Evolutionary conservation across 1,140 invertebrate species (phyloP).

Genomic region (Bombus consobrinus): DNA sequence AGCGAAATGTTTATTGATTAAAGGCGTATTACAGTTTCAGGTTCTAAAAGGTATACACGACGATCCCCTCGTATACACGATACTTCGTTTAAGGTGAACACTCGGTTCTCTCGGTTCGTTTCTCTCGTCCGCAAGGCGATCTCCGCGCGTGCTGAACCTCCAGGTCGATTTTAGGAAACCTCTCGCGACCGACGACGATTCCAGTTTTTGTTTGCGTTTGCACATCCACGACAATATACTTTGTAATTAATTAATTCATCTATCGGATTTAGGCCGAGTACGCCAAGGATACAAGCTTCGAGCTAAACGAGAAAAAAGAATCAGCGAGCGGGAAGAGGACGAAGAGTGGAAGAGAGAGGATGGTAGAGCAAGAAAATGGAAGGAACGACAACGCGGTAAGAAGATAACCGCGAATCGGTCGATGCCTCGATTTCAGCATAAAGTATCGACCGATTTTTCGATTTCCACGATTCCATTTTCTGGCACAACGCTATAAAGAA

Average conservation of each 20-base stretch:
- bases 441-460: constrained; percentile 6
- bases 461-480: neutral
- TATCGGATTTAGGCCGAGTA: constrained; percentile 64
- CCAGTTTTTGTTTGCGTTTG: constrained; percentile 14
- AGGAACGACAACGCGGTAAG: neutral
- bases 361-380: neutral
- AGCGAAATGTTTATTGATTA: constrained; percentile 72
- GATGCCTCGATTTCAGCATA: neutral
- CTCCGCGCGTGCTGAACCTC: constrained; percentile 50
- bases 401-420: neutral
- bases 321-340: neutral
- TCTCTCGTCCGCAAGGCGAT: constrained; percentile 36
- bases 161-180: constrained; percentile 41
- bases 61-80: constrained; percentile 60
- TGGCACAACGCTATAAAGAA: neutral
- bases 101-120: constrained; percentile 21
- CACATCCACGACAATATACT: constrained; percentile 32
- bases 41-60: constrained; percentile 67
- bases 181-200: constrained; percentile 48
- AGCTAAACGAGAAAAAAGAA: neutral
- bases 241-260: constrained; percentile 64
- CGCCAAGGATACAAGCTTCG: constrained; percentile 58
- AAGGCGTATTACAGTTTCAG: constrained; percentile 67
- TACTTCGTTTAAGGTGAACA: constrained; percentile 40
- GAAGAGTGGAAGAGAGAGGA: neutral